Evolutionary conservation across 2,888 invertebrate species (phyloP).

Genomic region (Tipula helvola): DNA sequence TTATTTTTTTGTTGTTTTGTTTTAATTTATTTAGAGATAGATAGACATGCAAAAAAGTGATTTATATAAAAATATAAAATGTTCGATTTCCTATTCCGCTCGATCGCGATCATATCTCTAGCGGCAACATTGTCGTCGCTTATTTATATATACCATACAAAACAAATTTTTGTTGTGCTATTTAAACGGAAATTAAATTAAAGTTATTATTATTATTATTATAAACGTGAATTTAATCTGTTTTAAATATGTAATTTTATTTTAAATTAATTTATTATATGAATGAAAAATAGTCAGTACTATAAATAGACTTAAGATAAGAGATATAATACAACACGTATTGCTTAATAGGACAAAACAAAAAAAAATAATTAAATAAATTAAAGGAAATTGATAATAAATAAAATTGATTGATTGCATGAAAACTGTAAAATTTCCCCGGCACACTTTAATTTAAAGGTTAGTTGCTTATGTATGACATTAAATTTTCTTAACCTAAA

Average conservation of each 20-base stretch:
- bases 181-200: slow-evolving; percentile 4
- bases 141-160: not conserved
- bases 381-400: not conserved
- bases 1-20: not conserved
- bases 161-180: not conserved
- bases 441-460: not conserved
- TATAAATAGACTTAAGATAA: not conserved
- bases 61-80: not conserved
- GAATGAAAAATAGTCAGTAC: not conserved
- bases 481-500: not conserved
- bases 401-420: not conserved
- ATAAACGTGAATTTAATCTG: not conserved
- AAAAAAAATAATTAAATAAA: too few species aligned
- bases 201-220: not conserved
- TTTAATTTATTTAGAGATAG: not conserved
- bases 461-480: not conserved
- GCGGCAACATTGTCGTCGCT: not conserved
- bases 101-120: not conserved
- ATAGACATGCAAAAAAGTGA: not conserved
- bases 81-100: not conserved
- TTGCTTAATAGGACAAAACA: not conserved
- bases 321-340: not conserved
- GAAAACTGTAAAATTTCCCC: not conserved
- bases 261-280: not conserved
- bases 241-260: not conserved